A percentile compares a stretch with the other conserved stretches of the same genome.
Evolutionary conservation across 35 echinoderm and acorn worm genomes (phyloP).

Genomic region (Lytechinus variegatus): DNA sequence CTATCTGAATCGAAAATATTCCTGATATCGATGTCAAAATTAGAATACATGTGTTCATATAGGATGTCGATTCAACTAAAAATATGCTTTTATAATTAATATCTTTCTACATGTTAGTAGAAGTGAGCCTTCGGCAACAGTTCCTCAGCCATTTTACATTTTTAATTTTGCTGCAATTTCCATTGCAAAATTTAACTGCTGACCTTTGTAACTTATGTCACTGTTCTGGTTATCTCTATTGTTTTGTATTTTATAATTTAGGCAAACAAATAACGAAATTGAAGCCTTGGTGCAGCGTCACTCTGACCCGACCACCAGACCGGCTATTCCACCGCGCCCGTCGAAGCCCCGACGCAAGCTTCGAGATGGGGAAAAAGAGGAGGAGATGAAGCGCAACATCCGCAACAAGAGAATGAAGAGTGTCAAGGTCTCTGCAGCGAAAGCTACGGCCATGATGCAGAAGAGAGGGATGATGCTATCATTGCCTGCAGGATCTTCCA

Average conservation of each 20-base stretch:
- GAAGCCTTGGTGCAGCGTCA: conserved; percentile 45
- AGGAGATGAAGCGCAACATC: neutral
- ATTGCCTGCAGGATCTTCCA: neutral
- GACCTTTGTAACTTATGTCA: no score
- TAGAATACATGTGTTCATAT: no score
- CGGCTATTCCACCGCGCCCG: neutral
- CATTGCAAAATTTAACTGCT: no score
- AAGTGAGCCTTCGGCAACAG: no score
- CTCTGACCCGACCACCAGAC: conserved; percentile 40
- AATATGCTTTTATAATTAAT: no score
- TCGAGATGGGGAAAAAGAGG: neutral
- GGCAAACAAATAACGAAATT: conserved; percentile 37
- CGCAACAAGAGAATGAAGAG: neutral
- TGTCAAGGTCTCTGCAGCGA: conserved; percentile 29
- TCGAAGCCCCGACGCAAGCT: conserved; percentile 38
- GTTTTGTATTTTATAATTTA: neutral
- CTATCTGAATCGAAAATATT: no score
- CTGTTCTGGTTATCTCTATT: neutral
- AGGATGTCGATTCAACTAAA: no score
- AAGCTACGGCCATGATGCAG: neutral
- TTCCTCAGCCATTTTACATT: no score
- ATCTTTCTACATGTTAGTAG: no score
- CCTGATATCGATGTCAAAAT: no score
- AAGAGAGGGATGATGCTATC: conserved; percentile 17
- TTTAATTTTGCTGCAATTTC: no score